Base-by-base conservation (phyloP, 64 coral and sea anemone species). In the Anthopleura sola region DNA sequence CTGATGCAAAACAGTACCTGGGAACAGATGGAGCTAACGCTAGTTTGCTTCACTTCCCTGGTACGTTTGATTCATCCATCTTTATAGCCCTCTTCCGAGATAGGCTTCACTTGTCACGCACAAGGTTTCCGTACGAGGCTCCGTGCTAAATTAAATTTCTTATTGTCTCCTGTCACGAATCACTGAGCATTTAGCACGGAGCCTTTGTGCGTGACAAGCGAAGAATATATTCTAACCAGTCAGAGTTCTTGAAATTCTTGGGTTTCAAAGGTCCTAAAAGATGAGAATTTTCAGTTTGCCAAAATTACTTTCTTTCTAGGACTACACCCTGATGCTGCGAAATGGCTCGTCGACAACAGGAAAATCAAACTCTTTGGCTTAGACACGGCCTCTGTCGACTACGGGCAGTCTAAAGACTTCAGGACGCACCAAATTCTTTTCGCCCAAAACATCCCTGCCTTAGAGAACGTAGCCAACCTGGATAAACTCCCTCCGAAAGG, bases 401-500 rank as follows among this genome's bases (percentile, higher is more conserved):
- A 88, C 20, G 93, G 93, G 26, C 80, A 79, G 31, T 91, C 85
- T 6, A 91, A 29, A 24, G 20, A 78, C 20, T 95, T 39, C 28
- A 21, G 26, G 36, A 32, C 86, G 0, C 93, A 95, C 74, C 88
- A 47, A 58, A 91, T 91, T 46, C 49, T 91, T 3, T 85, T 56
- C 5, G n/a, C 1, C 3, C 31, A 87, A 20, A 95, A 91, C 55
- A 91, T 95, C 28, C 89, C 85, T 4, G 93, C 84, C 23, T 81
- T 95, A 6, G 93, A 95, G 78, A 95, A 90, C 78, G 88, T 95
- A 6, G 93, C 93, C 8, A 81, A 90, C 75, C 75, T 95, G 46
- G 93, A 91, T 14, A 58, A 91, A 46, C 81, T 95, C 1, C 93
- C 93, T 17, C 37, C 37, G 15, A 90, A 90, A 90, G 87, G 92